Percentiles rank a stretch among this genome's conserved stretches.
phyloP scores from a whole-genome alignment of 2,113 vertebrate genomes.

The Brienomyrus brachyistius region DNA sequence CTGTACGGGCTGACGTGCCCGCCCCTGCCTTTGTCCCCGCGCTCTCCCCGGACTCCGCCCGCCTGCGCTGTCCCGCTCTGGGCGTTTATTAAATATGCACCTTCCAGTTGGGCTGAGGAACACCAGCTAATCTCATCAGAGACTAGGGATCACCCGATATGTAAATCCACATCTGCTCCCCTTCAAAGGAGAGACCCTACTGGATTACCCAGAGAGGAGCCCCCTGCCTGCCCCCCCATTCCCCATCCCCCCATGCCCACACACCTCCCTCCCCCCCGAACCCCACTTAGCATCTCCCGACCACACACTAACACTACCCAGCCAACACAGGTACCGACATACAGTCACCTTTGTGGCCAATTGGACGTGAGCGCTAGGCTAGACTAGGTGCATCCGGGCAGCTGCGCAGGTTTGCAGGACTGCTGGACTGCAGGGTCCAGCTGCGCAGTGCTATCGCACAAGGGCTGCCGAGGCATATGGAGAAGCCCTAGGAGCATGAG shows the following conservation, averaged over 20 bases:
- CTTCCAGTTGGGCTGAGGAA: conserved; percentile 64
- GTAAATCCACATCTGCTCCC: conserved; percentile 86
- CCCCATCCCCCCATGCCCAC: conserved; percentile 49
- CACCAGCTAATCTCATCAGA: conserved; percentile 79
- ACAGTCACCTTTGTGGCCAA: conserved; percentile 36
- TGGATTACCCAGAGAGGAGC: conserved; percentile 71
- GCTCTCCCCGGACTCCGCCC: conserved; percentile 64
- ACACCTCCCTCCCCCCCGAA: background rate
- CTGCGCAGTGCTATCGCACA: conserved; percentile 38
- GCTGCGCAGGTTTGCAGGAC: background rate
- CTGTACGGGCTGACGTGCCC: conserved; percentile 60
- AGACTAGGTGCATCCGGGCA: background rate
- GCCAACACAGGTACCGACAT: background rate
- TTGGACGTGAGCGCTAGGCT: background rate
- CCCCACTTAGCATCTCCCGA: conserved; percentile 24
- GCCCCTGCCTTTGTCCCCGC: conserved; percentile 55
- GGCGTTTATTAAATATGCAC: conserved; percentile 83
- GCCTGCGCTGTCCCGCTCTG: conserved; percentile 66
- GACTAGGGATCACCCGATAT: conserved; percentile 77
- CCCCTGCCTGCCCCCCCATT: conserved; percentile 35
- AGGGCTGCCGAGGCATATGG: conserved; percentile 51
- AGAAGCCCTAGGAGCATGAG: conserved; percentile 51
- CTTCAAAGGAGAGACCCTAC: conserved; percentile 74
- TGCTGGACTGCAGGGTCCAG: conserved; percentile 41
- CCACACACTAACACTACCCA: conserved; percentile 16